A percentile compares a stretch with the other conserved stretches of the same genome.
These are phyloP conservation scores for Ptychodera flava DNA, from an alignment of 35 echinoderm and acorn worm genomes.

Conservation along the genomic window DNA sequence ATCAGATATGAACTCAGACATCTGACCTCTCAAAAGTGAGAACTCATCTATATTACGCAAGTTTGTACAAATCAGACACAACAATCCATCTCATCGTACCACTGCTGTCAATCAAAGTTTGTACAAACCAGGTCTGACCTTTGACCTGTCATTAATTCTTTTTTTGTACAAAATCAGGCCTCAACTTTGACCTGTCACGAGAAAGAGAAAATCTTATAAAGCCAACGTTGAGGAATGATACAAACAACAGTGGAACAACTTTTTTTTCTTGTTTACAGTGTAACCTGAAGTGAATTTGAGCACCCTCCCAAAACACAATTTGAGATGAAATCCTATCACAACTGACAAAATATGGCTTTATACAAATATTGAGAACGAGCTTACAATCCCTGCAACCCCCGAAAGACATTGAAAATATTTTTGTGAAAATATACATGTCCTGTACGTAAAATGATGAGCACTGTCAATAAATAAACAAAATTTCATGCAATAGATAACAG, in stretches of 20 bases:
- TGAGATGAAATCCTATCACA: background rate
- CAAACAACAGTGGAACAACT: background rate
- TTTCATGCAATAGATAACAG: background rate
- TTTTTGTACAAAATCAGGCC: too few relatives aligned
- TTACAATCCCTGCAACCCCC: background rate
- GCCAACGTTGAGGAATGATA: background rate
- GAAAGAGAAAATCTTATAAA: background rate
- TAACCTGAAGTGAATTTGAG: background rate
- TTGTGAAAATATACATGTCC: background rate
- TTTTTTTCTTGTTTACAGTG: background rate
- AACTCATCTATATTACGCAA: too few relatives aligned
- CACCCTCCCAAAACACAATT: background rate
- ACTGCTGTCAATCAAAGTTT: too few relatives aligned
- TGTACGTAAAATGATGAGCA: background rate
- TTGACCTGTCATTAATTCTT: background rate
- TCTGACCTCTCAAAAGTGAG: too few relatives aligned
- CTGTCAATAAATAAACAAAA: background rate
- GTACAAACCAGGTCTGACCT: background rate
- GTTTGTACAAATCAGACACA: too few relatives aligned
- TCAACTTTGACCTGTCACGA: too few relatives aligned
- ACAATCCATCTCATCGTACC: too few relatives aligned
- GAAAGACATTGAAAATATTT: background rate
- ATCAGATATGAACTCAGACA: too few relatives aligned
- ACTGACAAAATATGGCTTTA: background rate
- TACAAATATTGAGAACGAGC: background rate